These are phyloP conservation scores for Drosophila lowei DNA, from an alignment of 1,140 invertebrate species.

Conservation along the genomic window DNA sequence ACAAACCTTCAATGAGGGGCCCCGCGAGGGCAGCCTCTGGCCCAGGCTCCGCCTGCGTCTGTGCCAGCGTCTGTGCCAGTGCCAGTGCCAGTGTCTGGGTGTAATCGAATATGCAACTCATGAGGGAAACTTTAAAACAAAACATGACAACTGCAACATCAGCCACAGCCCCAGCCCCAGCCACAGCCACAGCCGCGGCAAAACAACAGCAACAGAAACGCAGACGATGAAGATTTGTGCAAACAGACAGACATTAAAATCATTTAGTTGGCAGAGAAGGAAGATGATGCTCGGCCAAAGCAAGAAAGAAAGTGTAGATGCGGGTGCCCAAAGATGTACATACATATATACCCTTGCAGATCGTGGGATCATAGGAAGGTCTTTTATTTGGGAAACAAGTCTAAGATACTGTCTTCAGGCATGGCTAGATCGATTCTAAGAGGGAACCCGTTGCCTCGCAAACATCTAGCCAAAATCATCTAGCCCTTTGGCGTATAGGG, in stretches of 20 bases:
- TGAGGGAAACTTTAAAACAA: constrained; percentile 50
- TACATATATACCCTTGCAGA: no score
- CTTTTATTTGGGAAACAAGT: no score
- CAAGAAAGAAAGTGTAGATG: neutral
- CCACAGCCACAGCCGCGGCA: constrained; percentile 1
- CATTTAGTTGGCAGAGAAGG: constrained; percentile 20
- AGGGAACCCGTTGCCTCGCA: no score
- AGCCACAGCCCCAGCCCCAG: constrained; percentile 1
- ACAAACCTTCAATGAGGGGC: constrained; percentile 41
- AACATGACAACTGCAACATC: constrained; percentile 35
- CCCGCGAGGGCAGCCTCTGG: no score
- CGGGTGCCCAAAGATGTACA: no score
- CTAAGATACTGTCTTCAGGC: no score
- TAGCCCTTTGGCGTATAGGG: neutral
- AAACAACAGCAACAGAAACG: constrained; percentile 3
- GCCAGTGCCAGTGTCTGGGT: constrained; percentile 25
- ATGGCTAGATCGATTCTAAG: no score
- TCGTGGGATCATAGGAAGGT: no score
- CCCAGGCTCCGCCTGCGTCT: neutral
- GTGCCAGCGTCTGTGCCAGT: neutral
- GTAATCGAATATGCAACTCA: constrained; percentile 56
- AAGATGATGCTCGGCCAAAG: constrained; percentile 13
- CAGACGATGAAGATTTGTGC: constrained; percentile 54
- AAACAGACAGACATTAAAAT: constrained; percentile 49
- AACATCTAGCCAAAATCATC: neutral